Conservation (phyloP, 2,888 invertebrate species). For the Busseola fusca region DNA sequence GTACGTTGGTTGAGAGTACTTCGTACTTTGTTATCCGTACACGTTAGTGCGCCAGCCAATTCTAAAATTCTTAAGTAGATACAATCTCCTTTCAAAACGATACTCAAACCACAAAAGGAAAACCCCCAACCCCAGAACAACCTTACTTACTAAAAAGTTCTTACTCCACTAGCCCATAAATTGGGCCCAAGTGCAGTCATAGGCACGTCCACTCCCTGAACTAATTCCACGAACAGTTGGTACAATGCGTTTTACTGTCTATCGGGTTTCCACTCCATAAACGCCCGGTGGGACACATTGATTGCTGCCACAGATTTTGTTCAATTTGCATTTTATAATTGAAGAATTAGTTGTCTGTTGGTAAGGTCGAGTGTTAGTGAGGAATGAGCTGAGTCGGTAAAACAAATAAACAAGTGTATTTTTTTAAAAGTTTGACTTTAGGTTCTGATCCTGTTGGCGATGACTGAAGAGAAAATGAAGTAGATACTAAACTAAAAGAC, state of each 20-base stretch:
- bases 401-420: no score
- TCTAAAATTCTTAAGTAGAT: neutral
- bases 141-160: neutral
- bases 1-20: neutral
- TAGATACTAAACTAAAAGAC: neutral
- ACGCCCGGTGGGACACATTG: constrained; percentile 78
- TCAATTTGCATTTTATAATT: constrained; percentile 88
- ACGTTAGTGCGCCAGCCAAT: neutral
- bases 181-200: constrained; percentile 23
- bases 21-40: neutral
- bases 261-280: constrained; percentile 86
- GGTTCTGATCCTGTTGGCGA: neutral
- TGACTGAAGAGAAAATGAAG: no score
- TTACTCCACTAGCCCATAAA: constrained; percentile 22
- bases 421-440: neutral
- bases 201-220: constrained; percentile 49
- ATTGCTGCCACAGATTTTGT: constrained; percentile 73
- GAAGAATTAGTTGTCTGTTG: constrained; percentile 78
- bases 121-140: neutral
- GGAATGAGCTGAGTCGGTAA: constrained; percentile 23
- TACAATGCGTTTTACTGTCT: constrained; percentile 72
- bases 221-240: constrained; percentile 68
- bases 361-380: constrained; percentile 19
- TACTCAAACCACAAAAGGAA: neutral
- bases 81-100: neutral